phyloP scores from a whole-genome alignment of 2,888 invertebrate genomes.

The Cheilosia vernalis region DNA sequence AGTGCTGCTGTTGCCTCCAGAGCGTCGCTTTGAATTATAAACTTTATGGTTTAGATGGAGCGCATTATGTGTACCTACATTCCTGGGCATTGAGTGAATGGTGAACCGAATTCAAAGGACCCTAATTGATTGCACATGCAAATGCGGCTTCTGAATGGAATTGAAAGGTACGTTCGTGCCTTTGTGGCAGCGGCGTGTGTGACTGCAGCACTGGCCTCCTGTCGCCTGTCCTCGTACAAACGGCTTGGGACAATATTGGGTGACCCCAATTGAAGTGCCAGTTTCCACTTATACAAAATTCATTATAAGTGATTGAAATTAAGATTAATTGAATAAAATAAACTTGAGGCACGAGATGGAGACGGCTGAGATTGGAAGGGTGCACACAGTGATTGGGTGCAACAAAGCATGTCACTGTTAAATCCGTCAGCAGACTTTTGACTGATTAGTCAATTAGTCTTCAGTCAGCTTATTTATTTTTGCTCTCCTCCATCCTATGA shows the following conservation, averaged over 20 bases:
- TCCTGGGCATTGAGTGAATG: slow-evolving; percentile 59
- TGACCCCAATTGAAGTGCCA: slow-evolving; percentile 43
- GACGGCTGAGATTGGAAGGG: not conserved
- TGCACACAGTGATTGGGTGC: not conserved
- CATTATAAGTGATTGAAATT: slow-evolving; percentile 59
- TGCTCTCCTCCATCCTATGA: too few species aligned
- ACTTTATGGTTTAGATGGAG: slow-evolving; percentile 34
- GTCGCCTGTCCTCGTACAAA: not conserved
- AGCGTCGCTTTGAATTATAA: slow-evolving; percentile 62
- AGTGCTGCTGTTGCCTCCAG: not conserved
- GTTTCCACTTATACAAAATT: slow-evolving; percentile 31
- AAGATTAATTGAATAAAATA: slow-evolving; percentile 61
- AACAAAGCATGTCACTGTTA: slow-evolving; percentile 61
- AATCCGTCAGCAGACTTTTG: slow-evolving; percentile 25
- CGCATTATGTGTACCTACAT: slow-evolving; percentile 14
- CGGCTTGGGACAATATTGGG: slow-evolving; percentile 39
- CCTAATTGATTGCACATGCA: slow-evolving; percentile 66
- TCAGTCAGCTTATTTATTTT: too few species aligned
- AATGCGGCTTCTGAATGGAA: slow-evolving; percentile 24
- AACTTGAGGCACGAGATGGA: not conserved
- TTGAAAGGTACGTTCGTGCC: not conserved
- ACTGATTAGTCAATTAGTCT: slow-evolving; percentile 53
- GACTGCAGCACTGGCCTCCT: not conserved
- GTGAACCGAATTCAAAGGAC: slow-evolving; percentile 70
- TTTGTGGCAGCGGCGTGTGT: slow-evolving; percentile 9